Evolutionary conservation across 2,888 invertebrate genomes (phyloP).

Genomic region (Volucella inflata): DNA sequence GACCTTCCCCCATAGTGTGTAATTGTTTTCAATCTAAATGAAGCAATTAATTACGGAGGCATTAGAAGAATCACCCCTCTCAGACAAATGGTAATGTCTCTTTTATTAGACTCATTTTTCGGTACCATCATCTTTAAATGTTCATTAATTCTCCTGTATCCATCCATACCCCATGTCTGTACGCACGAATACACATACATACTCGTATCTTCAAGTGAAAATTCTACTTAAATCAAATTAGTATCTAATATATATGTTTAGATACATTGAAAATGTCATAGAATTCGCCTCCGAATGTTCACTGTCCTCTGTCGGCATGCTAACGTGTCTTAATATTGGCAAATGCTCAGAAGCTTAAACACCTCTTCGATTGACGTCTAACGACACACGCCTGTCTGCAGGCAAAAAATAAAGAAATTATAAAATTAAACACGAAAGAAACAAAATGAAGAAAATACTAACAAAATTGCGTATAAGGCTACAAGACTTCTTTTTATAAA

Average conservation of each 20-base stretch:
- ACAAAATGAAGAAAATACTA: slow-evolving; percentile 16
- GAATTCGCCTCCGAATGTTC: slow-evolving; percentile 44
- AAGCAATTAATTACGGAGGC: slow-evolving; percentile 72
- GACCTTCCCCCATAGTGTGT: slow-evolving; percentile 61
- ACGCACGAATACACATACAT: not conserved
- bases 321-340: slow-evolving; percentile 48
- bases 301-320: slow-evolving; percentile 36
- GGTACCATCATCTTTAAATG: slow-evolving; percentile 68
- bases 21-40: slow-evolving; percentile 74
- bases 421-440: slow-evolving; percentile 48
- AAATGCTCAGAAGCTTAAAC: slow-evolving; percentile 67
- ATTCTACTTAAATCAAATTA: slow-evolving; percentile 54
- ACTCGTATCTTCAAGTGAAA: not conserved
- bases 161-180: not conserved
- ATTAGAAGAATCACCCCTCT: slow-evolving; percentile 70
- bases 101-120: slow-evolving; percentile 69
- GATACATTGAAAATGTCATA: slow-evolving; percentile 7
- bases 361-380: slow-evolving; percentile 75
- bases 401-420: slow-evolving; percentile 37
- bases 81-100: slow-evolving; percentile 68
- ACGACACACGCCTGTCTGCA: slow-evolving; percentile 70
- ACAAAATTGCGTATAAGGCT: slow-evolving; percentile 28
- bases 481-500: slow-evolving; percentile 29
- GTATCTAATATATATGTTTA: not conserved
- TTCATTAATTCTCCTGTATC: slow-evolving; percentile 53